Evolutionary conservation across 2,113 vertebrate species (phyloP), one percentile per base, ranked within the genome.

Genomic region (Tylochromis polylepis): DNA sequence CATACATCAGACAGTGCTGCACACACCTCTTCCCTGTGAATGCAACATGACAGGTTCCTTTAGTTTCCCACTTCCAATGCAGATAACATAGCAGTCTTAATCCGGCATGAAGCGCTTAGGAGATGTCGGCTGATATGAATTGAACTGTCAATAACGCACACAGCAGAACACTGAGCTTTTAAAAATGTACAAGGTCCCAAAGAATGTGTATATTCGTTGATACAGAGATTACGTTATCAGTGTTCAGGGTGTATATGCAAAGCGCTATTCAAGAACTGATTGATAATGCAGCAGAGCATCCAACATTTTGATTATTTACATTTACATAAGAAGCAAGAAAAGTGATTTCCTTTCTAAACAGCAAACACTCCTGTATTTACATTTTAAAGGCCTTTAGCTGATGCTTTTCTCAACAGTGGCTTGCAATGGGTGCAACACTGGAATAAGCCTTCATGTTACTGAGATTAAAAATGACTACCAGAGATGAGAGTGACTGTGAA

Each of bases 41-140:
- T 94, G 88, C 91, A 72, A 95, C 91, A 95, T 94, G 92, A 94
- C 93, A 95, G 92, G 67, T 91, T 92, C 88, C 90, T 94, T 95
- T 95, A 91, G 90, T 93, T 93, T 91, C 90, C 90, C 90, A 92
- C 91, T 93, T 91, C 89, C 91, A 89, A 87, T 85, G 78, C 93
- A 90, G 91, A 93, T 93, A 94, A 91, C 91, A 82, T 85, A 36
- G 83, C 90, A 16, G 87, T 83, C 86, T 86, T 93, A 90, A 94
- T 94, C 92, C 83, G 36, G 82, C 92, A 79, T 91, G 93, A 93
- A 91, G 89, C 43, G 93, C 93, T 94, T 88, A 93, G 86, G 93
- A 94, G 94, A 95, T 95, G 95, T 94, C 94, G 91, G 31, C 88
- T 79, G 94, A 95, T 95, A 94, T 95, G 94, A 95, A 95, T 94